Percentiles rank a stretch among this genome's conserved stretches.
Conservation (phyloP, 2,797 vertebrate genomes). For the Crenuchus spilurus region DNA sequence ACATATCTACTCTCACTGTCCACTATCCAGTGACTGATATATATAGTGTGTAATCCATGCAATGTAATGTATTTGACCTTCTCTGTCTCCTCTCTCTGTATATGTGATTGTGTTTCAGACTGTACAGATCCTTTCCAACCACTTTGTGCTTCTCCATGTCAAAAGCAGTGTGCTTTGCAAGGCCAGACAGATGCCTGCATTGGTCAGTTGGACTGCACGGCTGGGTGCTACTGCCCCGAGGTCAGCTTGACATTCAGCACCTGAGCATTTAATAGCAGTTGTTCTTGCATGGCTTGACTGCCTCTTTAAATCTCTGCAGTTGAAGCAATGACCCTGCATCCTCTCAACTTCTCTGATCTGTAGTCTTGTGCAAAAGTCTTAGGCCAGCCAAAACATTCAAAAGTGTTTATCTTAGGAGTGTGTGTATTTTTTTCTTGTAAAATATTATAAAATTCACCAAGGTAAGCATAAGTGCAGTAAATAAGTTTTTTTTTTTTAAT, state of each 20-base stretch:
- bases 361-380: no score
- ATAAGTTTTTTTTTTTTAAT: no score
- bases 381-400: no score
- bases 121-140: constrained; percentile 81
- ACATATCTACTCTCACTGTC: neutral
- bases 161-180: constrained; percentile 80
- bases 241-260: constrained; percentile 59
- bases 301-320: neutral
- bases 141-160: constrained; percentile 80
- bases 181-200: constrained; percentile 68
- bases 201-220: constrained; percentile 72
- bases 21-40: neutral
- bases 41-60: neutral
- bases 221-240: constrained; percentile 90
- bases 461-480: no score
- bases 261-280: neutral
- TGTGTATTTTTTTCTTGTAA: no score
- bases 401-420: no score
- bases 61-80: constrained; percentile 18
- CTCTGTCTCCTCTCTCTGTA: neutral
- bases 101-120: constrained; percentile 57
- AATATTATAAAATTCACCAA: no score
- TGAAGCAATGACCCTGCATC: neutral
- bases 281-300: neutral
- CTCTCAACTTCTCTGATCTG: no score